Conservation (phyloP, 1,140 invertebrate genomes). For the Apolygus lucorum region DNA sequence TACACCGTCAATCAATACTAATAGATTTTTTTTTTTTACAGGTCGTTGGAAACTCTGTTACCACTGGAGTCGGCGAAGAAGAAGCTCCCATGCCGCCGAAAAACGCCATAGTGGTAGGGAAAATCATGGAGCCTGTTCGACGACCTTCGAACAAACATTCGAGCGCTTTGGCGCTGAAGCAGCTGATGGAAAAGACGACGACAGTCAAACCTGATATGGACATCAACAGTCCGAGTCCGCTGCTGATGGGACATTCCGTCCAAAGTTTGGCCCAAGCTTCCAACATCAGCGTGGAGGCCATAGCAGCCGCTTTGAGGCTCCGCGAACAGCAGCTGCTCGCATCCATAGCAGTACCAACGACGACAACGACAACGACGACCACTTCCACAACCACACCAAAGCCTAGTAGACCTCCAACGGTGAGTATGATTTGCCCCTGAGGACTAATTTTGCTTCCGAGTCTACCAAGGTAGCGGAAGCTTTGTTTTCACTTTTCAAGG, state of each 20-base stretch:
- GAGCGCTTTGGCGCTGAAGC: neutral
- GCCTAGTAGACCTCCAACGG: constrained; percentile 34
- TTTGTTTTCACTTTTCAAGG: no score
- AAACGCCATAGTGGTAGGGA: constrained; percentile 19
- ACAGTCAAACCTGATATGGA: constrained; percentile 13
- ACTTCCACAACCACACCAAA: constrained; percentile 36
- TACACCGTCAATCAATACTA: no score
- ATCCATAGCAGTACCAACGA: constrained; percentile 27
- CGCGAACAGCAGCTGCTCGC: constrained; percentile 46
- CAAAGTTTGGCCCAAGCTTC: constrained; percentile 52
- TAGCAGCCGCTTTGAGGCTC: constrained; percentile 58
- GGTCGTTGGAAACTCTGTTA: neutral
- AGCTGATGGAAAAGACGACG: neutral
- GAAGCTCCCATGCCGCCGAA: neutral
- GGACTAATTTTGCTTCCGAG: no score
- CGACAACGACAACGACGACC: constrained; percentile 41
- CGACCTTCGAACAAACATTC: neutral
- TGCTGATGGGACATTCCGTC: constrained; percentile 45
- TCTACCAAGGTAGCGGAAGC: no score
- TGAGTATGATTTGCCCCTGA: no score
- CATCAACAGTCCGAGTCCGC: constrained; percentile 31
- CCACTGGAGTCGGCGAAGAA: neutral
- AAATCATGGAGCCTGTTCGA: constrained; percentile 7
- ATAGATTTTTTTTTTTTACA: neutral
- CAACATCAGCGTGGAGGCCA: constrained; percentile 62